Evolutionary conservation across 2,888 invertebrate genomes (phyloP), one percentile per base, ranked within the genome.

Genomic region (Drosophila leonis): DNA sequence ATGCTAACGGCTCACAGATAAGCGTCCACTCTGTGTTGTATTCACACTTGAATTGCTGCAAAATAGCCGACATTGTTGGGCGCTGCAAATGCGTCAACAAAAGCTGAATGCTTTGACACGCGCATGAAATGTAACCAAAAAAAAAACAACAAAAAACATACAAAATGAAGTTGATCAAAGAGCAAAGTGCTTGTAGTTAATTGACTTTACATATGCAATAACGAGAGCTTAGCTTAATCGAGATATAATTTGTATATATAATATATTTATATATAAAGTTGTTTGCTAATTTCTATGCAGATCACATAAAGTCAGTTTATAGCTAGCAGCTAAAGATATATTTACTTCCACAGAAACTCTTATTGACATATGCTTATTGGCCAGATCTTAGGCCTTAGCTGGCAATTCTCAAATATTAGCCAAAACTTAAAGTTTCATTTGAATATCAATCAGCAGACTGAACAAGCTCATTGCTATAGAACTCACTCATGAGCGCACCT

Each of bases 1-100:
- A 79, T 83, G 74, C 80, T 73, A 88, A 82, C 72, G 62, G 44
- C 55, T 52, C 51, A 41, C 57, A 79, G 90, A 89, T 84, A 87
- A 84, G 70, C 71, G 70, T 49, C 49, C 60, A 51, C 24, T 31
- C 20, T 35, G 60, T 13, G 48, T 31, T 52, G 29, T 13, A 42
- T 56, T 56, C 5, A 49, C 24, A 33, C 29, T 37, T 54, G 31
- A 79, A 69, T 24, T 54, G 61, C 49, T 54, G 12, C 31, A 42
- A 41, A 42, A 49, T 75, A 69, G 51, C 55, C 76, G 49, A 69
- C 59, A 20, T 7, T 31, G 12, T 12, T 33, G 51, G 27, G 13
- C 35, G 27, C 27, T 66, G 9, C 18, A 35, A 24, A 24, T 59
- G 41, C 33, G 61, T 37, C 1, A 4, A 6, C 31, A 41, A 29